These are phyloP conservation scores for Tetranychus truncatus DNA, from an alignment of 2,888 invertebrate species.

Conservation along the genomic window DNA sequence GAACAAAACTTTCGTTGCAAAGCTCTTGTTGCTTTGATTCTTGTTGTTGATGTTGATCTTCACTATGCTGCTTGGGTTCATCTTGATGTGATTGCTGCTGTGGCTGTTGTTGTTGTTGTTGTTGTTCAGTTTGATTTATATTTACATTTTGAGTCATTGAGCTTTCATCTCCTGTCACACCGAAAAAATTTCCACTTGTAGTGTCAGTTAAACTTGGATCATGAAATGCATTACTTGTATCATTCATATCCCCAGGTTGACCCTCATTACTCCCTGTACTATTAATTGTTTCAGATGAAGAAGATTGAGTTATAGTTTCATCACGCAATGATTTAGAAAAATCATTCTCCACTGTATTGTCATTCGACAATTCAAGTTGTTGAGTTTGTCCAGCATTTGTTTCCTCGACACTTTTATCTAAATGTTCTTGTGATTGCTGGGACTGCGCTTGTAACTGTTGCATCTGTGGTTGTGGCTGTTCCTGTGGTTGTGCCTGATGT, in stretches of 20 bases:
- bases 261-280: neutral
- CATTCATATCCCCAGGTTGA: neutral
- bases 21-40: neutral
- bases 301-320: neutral
- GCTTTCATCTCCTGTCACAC: neutral
- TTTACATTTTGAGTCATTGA: neutral
- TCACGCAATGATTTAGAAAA: neutral
- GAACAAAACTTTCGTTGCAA: neutral
- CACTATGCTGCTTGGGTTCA: neutral
- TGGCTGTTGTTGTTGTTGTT: neutral
- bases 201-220: neutral
- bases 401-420: constrained; percentile 32
- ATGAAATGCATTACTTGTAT: neutral
- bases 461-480: constrained; percentile 20
- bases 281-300: neutral
- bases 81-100: neutral
- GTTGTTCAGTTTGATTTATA: neutral
- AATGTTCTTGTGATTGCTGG: constrained; percentile 29
- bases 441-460: constrained; percentile 21
- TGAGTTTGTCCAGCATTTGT: constrained; percentile 7
- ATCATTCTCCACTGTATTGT: neutral
- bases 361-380: neutral
- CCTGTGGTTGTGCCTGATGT: constrained; percentile 12
- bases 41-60: neutral
- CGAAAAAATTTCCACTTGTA: neutral